A percentile compares a stretch with the other conserved stretches of the same genome.
These are phyloP conservation scores for Agonum fuliginosum DNA, from an alignment of 2,888 invertebrate species.

Conservation along the genomic window DNA sequence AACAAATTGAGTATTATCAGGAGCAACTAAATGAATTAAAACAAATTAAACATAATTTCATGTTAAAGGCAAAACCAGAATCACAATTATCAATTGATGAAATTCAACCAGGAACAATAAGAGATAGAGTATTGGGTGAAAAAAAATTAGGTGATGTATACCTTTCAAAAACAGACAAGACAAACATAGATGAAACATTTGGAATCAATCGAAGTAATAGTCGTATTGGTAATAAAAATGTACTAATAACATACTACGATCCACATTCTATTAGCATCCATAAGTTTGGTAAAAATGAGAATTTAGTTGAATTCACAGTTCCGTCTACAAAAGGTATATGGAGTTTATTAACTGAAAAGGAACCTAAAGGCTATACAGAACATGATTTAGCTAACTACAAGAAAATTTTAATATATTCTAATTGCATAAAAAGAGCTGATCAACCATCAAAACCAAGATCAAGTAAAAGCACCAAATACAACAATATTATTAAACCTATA, in stretches of 20 bases:
- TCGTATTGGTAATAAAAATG: conserved; percentile 30
- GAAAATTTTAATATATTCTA: conserved; percentile 24
- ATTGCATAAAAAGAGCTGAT: conserved; percentile 4
- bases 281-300: conserved; percentile 14
- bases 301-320: not conserved
- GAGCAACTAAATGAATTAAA: not conserved
- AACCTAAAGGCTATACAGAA: not conserved
- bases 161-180: conserved; percentile 12
- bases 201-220: conserved; percentile 9
- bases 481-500: conserved; percentile 6
- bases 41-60: not conserved
- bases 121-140: not conserved
- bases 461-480: conserved; percentile 10
- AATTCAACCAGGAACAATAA: conserved; percentile 5
- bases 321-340: not conserved
- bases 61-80: not conserved
- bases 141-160: conserved; percentile 2
- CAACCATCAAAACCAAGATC: conserved; percentile 16
- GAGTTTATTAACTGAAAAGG: conserved; percentile 14
- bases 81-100: not conserved
- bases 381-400: conserved; percentile 10
- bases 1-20: not conserved
- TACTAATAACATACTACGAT: conserved; percentile 15
- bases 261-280: not conserved
- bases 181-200: conserved; percentile 19